phyloP scores from a whole-genome alignment of 1,140 invertebrate species.

The Palaemon carinicauda region DNA sequence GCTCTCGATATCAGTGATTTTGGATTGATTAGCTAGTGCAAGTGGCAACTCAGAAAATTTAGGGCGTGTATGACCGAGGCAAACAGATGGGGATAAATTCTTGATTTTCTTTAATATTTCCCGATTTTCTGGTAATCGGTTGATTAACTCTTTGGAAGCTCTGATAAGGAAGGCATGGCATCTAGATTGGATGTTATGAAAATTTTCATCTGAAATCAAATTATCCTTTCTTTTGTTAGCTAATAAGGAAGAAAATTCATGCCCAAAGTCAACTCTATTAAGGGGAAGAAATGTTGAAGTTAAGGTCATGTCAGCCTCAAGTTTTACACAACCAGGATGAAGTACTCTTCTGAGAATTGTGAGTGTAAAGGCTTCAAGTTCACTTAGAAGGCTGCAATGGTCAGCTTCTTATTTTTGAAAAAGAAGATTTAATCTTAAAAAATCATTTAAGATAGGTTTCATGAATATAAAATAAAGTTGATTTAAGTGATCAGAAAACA shows the following conservation, averaged over 20 bases:
- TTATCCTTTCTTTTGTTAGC: neutral
- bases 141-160: neutral
- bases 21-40: too few species aligned
- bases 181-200: too few species aligned
- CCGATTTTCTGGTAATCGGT: neutral
- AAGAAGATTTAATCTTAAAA: conserved; percentile 8
- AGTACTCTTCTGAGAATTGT: conserved; percentile 5
- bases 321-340: conserved; percentile 10
- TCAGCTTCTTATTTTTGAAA: conserved; percentile 28
- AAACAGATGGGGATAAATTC: neutral
- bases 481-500: conserved; percentile 20
- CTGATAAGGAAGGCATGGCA: conserved; percentile 6
- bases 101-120: conserved; percentile 16
- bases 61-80: too few species aligned
- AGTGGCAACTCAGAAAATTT: too few species aligned
- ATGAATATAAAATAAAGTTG: conserved; percentile 24
- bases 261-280: conserved; percentile 17
- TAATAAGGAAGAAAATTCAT: conserved; percentile 16
- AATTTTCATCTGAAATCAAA: conserved; percentile 22
- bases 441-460: conserved; percentile 17
- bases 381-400: conserved; percentile 21
- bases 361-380: conserved; percentile 18
- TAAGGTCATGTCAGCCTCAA: conserved; percentile 19
- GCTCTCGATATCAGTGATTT: too few species aligned
- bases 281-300: conserved; percentile 26